phyloP scores from a whole-genome alignment of 2,888 invertebrate genomes.

The Polyommatus iphigenia region DNA sequence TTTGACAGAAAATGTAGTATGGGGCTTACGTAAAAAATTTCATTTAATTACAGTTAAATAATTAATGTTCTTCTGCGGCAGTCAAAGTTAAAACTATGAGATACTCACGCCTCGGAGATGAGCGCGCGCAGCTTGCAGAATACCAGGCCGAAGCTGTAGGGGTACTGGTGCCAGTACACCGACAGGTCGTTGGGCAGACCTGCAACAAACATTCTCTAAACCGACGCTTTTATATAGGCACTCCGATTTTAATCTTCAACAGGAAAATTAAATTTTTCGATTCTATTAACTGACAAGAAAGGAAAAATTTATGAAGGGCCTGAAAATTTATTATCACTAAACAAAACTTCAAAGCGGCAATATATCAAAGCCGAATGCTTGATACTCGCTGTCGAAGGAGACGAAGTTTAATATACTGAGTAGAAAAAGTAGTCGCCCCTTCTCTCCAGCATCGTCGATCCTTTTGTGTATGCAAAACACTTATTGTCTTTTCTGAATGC shows the following conservation, averaged over 20 bases:
- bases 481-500: too few species aligned
- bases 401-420: not conserved
- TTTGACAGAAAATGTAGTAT: too few species aligned
- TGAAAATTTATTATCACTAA: not conserved
- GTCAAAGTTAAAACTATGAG: not conserved
- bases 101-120: slow-evolving; percentile 91
- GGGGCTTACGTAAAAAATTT: too few species aligned
- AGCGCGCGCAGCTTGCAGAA: slow-evolving; percentile 91
- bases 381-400: not conserved
- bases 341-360: not conserved
- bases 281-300: not conserved
- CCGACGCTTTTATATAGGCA: not conserved
- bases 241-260: not conserved
- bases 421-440: not conserved
- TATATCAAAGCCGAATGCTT: not conserved
- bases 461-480: too few species aligned
- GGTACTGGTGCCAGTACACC: slow-evolving; percentile 93
- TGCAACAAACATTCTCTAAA: slow-evolving; percentile 55
- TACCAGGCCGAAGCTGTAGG: slow-evolving; percentile 88
- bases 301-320: not conserved
- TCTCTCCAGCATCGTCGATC: not conserved
- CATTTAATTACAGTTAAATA: too few species aligned
- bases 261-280: not conserved
- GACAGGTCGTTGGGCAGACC: slow-evolving; percentile 93
- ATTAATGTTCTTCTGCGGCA: too few species aligned